These are phyloP conservation scores for Ia io DNA, from an alignment of 2,113 vertebrate genomes.

Conservation along the genomic window DNA sequence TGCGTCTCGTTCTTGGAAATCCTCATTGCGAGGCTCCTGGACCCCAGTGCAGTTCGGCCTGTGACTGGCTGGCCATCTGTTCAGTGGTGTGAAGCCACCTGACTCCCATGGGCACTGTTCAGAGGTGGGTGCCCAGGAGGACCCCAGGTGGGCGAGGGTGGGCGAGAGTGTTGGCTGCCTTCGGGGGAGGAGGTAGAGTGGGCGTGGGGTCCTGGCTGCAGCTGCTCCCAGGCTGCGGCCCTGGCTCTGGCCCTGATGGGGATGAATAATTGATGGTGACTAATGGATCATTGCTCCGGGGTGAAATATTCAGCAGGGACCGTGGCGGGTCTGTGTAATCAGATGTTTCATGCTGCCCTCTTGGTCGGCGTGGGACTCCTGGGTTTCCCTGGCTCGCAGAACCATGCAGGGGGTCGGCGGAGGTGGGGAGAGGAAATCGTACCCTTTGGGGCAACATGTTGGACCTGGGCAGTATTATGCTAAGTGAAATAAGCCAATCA, in stretches of 20 bases:
- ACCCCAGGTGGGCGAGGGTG: accelerated
- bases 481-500: not conserved
- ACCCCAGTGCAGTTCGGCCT: not conserved
- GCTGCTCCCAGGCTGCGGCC: not conserved
- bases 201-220: not conserved
- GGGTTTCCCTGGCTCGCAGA: conserved; percentile 47
- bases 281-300: conserved; percentile 39
- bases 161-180: not conserved
- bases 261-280: conserved; percentile 70
- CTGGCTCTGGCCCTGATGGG: not conserved
- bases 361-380: conserved; percentile 9
- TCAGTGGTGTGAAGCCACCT: not conserved
- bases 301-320: conserved; percentile 40
- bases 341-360: conserved; percentile 30
- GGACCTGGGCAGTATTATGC: not conserved
- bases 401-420: too few relatives aligned
- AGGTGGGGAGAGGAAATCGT: not conserved
- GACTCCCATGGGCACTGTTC: accelerated
- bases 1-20: not conserved
- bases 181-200: not conserved
- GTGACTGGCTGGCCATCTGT: not conserved
- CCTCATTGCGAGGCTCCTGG: not conserved
- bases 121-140: not conserved
- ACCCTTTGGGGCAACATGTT: not conserved
- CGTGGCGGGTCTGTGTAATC: not conserved